A percentile compares a stretch with the other conserved stretches of the same genome.
These are phyloP conservation scores for Epinotia brunnichana DNA, from an alignment of 2,888 invertebrate species.

Conservation along the genomic window DNA sequence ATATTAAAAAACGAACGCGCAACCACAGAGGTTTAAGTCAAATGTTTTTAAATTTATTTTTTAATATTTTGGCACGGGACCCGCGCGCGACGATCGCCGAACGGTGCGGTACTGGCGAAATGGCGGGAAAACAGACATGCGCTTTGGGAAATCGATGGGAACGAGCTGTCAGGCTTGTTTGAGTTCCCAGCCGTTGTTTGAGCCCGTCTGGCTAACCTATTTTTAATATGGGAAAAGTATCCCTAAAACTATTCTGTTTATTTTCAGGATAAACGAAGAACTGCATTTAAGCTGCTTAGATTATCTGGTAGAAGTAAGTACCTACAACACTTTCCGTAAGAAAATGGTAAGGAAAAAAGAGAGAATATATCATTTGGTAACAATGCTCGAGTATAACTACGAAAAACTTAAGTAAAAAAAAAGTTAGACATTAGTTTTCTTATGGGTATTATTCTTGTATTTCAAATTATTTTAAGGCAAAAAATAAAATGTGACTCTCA, in stretches of 20 bases:
- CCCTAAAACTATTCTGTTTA: neutral
- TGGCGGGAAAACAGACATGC: conserved; percentile 75
- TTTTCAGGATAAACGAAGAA: neutral
- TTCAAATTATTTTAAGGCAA: too few species aligned
- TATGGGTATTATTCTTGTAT: neutral
- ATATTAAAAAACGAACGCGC: conserved; percentile 29
- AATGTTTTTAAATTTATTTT: conserved; percentile 46
- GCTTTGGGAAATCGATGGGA: conserved; percentile 79
- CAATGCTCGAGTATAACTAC: neutral
- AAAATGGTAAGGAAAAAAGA: neutral
- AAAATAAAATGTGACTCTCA: too few species aligned
- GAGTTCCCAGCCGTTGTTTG: conserved; percentile 35
- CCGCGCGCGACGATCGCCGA: conserved; percentile 50
- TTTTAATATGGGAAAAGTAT: conserved; percentile 5
- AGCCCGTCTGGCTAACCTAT: conserved; percentile 26
- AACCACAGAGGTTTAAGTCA: conserved; percentile 22
- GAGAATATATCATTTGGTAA: neutral
- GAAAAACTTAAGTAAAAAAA: neutral
- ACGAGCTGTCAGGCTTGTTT: conserved; percentile 44
- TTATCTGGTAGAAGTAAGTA: neutral
- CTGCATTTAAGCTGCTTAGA: neutral
- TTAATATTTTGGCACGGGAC: conserved; percentile 45
- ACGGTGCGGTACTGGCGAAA: conserved; percentile 61
- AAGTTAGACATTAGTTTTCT: too few species aligned
- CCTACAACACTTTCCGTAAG: neutral